Conservation (phyloP, 30 jellyfish, hydroid and myxozoan species). For the Nemopilema nomurai region DNA sequence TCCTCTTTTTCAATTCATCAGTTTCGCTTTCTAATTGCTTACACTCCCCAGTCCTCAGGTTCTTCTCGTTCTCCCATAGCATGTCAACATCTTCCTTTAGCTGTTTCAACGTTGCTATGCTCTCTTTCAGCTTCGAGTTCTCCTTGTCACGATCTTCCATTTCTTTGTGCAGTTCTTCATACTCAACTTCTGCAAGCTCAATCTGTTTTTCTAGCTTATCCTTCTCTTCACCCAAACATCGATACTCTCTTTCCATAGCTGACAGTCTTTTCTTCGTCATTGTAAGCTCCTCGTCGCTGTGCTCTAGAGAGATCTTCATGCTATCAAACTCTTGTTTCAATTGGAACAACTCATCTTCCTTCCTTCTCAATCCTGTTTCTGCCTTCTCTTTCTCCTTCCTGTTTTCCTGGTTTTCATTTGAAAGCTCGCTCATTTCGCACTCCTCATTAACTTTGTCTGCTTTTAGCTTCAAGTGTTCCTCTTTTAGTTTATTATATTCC, state of each 20-base stretch:
- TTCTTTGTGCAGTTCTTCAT: constrained; percentile 58
- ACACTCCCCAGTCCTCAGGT: constrained; percentile 50
- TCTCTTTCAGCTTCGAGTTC: constrained; percentile 63
- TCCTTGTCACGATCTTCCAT: constrained; percentile 61
- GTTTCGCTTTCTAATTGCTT: constrained; percentile 53
- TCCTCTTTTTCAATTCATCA: constrained; percentile 29
- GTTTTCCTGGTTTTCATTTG: constrained; percentile 1
- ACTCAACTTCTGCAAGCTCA: constrained; percentile 57
- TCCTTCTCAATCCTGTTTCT: constrained; percentile 26
- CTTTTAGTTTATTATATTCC: constrained; percentile 24
- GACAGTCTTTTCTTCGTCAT: constrained; percentile 16
- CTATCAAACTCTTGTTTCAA: constrained; percentile 9
- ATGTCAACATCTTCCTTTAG: constrained; percentile 62
- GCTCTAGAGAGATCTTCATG: background rate
- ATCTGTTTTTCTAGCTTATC: constrained; percentile 46
- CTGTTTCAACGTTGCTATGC: constrained; percentile 39
- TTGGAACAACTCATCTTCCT: constrained; percentile 8
- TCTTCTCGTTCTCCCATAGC: constrained; percentile 67
- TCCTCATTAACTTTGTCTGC: constrained; percentile 8
- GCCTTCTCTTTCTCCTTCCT: background rate
- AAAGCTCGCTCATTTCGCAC: constrained; percentile 3
- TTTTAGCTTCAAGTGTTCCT: constrained; percentile 25
- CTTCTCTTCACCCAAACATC: constrained; percentile 31
- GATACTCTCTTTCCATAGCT: constrained; percentile 51
- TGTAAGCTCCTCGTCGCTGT: constrained; percentile 1